Conservation (phyloP, 2,797 vertebrate genomes). For the Hydrophis major region DNA sequence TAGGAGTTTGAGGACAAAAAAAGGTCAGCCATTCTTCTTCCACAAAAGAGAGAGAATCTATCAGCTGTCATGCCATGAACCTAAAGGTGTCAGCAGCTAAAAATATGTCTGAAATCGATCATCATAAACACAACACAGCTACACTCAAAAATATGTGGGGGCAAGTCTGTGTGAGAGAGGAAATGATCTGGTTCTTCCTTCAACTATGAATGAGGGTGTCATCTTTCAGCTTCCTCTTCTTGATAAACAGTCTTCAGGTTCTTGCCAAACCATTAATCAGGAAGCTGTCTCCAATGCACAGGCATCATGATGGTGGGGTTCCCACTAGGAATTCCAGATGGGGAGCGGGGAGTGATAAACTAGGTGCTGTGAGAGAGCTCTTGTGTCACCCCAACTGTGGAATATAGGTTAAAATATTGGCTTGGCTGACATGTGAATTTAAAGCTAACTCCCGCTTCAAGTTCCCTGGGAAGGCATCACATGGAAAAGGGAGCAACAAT, state of each 20-base stretch:
- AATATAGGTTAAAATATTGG: background rate
- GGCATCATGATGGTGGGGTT: slow-evolving; percentile 16
- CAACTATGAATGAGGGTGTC: slow-evolving; percentile 27
- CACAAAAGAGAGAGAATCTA: slow-evolving; percentile 58
- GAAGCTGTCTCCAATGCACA: slow-evolving; percentile 9
- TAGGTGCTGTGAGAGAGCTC: background rate
- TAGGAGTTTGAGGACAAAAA: slow-evolving; percentile 50
- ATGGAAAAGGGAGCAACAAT: background rate
- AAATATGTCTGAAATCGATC: slow-evolving; percentile 40
- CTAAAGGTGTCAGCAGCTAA: slow-evolving; percentile 5
- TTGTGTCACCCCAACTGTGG: background rate
- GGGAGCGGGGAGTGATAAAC: background rate
- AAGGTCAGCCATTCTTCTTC: slow-evolving; percentile 62
- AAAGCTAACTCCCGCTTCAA: background rate
- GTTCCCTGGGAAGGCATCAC: background rate
- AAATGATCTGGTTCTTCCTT: slow-evolving; percentile 4
- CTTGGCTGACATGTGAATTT: background rate
- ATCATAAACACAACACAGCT: slow-evolving; percentile 17
- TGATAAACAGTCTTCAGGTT: slow-evolving; percentile 41
- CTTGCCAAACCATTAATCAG: slow-evolving; percentile 22
- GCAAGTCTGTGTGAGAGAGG: background rate
- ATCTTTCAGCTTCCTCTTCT: slow-evolving; percentile 30
- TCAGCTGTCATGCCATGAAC: slow-evolving; percentile 50
- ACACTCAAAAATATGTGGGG: slow-evolving; percentile 14
- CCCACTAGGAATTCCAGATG: slow-evolving; percentile 18